Evolutionary conservation across 2,888 invertebrate species (phyloP).

Genomic region (Lasioglossum zephyrum): DNA sequence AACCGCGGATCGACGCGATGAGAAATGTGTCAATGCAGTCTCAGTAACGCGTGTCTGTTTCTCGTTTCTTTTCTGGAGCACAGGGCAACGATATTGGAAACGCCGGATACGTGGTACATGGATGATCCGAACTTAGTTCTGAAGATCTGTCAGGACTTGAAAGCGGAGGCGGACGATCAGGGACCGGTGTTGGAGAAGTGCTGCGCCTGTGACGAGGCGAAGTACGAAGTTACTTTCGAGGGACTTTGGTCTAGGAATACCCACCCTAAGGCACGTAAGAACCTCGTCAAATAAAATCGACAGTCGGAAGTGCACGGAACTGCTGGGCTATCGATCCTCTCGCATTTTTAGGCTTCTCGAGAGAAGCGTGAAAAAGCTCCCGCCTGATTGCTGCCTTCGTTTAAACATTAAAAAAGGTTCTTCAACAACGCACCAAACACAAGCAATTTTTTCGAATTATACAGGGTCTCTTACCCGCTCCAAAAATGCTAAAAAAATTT

Average conservation of each 20-base stretch:
- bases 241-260: slow-evolving; percentile 98
- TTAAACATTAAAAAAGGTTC: not conserved
- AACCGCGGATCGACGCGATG: not conserved
- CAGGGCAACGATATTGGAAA: slow-evolving; percentile 95
- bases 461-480: too few species aligned
- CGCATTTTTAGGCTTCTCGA: slow-evolving; percentile 1
- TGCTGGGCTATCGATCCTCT: slow-evolving; percentile 23
- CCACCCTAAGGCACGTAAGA: slow-evolving; percentile 90
- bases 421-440: not conserved
- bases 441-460: not conserved
- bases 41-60: slow-evolving; percentile 13
- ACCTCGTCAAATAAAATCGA: slow-evolving; percentile 42
- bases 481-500: too few species aligned
- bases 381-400: not conserved
- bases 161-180: slow-evolving; percentile 86
- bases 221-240: slow-evolving; percentile 95
- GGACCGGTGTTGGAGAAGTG: slow-evolving; percentile 87
- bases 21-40: not conserved
- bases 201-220: slow-evolving; percentile 98
- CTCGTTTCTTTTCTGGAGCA: slow-evolving; percentile 3
- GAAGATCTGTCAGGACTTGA: slow-evolving; percentile 92
- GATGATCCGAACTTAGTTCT: slow-evolving; percentile 93
- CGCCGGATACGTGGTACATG: slow-evolving; percentile 92
- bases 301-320: slow-evolving; percentile 16
- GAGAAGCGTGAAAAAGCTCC: not conserved